Percentiles rank a stretch among this genome's conserved stretches.
These are phyloP conservation scores for Dasypolia templi DNA, from an alignment of 2,888 invertebrate genomes.

Conservation along the genomic window DNA sequence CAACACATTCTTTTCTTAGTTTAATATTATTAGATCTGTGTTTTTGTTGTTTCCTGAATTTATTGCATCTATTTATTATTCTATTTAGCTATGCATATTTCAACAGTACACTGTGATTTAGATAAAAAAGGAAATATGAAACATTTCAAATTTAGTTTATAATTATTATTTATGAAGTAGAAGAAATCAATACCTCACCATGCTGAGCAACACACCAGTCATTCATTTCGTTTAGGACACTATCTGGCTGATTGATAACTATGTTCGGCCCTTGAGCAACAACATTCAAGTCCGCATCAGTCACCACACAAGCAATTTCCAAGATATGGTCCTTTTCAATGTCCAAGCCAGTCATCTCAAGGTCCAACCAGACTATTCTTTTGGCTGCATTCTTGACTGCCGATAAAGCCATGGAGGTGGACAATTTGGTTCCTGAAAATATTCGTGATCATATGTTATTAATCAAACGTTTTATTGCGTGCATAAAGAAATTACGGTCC, in stretches of 20 bases:
- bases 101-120: background rate
- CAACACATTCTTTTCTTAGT: too few species aligned
- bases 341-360: conserved; percentile 98
- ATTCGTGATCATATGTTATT: background rate
- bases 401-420: conserved; percentile 46
- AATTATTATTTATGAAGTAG: conserved; percentile 28
- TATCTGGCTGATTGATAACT: conserved; percentile 94
- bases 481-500: conserved; percentile 5
- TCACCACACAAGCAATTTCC: conserved; percentile 97
- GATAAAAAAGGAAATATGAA: background rate
- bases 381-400: conserved; percentile 73
- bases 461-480: background rate
- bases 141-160: background rate
- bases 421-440: conserved; percentile 46
- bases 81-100: background rate
- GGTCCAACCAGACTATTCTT: conserved; percentile 93
- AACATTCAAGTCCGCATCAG: conserved; percentile 94
- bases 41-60: too few species aligned
- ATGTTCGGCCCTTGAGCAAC: conserved; percentile 94
- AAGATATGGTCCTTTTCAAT: conserved; percentile 94
- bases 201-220: conserved; percentile 96
- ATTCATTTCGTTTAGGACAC: conserved; percentile 94
- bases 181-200: conserved; percentile 90
- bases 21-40: too few species aligned
- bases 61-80: too few species aligned